A percentile compares a stretch with the other conserved stretches of the same genome.
These are phyloP conservation scores for Trachurus trachurus DNA, from an alignment of 2,797 vertebrate species.

Conservation along the genomic window DNA sequence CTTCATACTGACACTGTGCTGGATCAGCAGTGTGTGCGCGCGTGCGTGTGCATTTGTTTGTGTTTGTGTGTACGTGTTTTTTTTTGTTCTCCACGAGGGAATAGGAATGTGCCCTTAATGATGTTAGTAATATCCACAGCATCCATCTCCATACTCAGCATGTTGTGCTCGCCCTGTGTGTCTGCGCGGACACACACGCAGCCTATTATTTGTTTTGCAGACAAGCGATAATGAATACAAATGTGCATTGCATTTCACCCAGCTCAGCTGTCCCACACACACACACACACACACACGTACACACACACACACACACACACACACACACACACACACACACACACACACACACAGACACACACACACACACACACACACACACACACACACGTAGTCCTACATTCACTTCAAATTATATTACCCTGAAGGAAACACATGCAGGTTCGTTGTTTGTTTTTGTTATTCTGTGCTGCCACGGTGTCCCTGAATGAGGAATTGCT, in stretches of 20 bases:
- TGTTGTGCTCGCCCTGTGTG: slow-evolving; percentile 41
- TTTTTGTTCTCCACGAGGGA: neutral
- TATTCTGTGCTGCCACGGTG: slow-evolving; percentile 14
- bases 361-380: slow-evolving; percentile 17
- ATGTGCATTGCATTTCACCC: slow-evolving; percentile 62
- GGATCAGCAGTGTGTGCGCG: slow-evolving; percentile 60
- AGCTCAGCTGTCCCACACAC: slow-evolving; percentile 36
- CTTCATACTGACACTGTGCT: slow-evolving; percentile 66
- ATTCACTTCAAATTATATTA: slow-evolving; percentile 38
- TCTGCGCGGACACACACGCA: slow-evolving; percentile 6
- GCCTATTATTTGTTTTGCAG: slow-evolving; percentile 68
- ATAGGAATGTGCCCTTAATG: slow-evolving; percentile 44
- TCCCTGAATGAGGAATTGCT: slow-evolving; percentile 12
- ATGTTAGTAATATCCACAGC: slow-evolving; percentile 68
- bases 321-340: neutral
- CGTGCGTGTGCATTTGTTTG: neutral
- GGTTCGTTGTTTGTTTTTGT: slow-evolving; percentile 36
- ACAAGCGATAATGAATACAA: slow-evolving; percentile 78
- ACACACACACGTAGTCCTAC: neutral
- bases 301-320: neutral
- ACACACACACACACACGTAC: slow-evolving; percentile 17
- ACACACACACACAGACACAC: slow-evolving; percentile 17
- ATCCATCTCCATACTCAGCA: slow-evolving; percentile 63
- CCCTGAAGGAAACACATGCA: slow-evolving; percentile 21
- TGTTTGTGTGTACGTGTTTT: no score